Evolutionary conservation across 2,113 vertebrate species (phyloP).

Genomic region (Syngnathus scovelli): DNA sequence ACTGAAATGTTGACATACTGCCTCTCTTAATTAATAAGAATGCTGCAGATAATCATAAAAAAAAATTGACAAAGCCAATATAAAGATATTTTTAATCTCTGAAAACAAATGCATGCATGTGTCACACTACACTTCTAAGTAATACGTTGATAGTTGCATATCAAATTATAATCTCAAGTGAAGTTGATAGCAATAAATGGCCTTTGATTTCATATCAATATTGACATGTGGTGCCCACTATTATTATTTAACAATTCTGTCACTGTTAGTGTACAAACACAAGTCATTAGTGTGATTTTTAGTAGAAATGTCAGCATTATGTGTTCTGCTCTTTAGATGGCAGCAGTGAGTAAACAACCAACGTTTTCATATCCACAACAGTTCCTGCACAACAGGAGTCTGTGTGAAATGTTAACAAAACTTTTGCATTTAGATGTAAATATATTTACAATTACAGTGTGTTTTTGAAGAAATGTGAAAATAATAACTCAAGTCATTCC

Average conservation of each 20-base stretch:
- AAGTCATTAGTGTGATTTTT: conserved; percentile 4
- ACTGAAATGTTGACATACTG: background rate
- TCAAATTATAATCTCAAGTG: background rate
- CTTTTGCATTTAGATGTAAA: conserved; percentile 10
- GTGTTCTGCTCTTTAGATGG: background rate
- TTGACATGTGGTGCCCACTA: background rate
- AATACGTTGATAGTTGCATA: background rate
- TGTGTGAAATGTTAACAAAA: background rate
- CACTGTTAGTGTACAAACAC: background rate
- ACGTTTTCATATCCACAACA: conserved; percentile 1
- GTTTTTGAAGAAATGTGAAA: background rate
- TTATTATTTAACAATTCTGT: too few relatives aligned
- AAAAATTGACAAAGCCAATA: conserved; percentile 1
- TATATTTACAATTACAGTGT: conserved; percentile 42
- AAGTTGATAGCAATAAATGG: background rate
- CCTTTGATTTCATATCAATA: background rate
- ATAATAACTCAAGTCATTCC: background rate
- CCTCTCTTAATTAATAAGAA: background rate
- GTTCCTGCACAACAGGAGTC: conserved; percentile 9
- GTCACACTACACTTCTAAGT: background rate
- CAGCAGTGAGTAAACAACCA: conserved; percentile 1
- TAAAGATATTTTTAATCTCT: conserved; percentile 1
- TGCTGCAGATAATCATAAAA: background rate
- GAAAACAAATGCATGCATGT: background rate
- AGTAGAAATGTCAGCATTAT: background rate